Conservation (phyloP, 2,888 invertebrate species). For the Drosophila gaucha region DNA sequence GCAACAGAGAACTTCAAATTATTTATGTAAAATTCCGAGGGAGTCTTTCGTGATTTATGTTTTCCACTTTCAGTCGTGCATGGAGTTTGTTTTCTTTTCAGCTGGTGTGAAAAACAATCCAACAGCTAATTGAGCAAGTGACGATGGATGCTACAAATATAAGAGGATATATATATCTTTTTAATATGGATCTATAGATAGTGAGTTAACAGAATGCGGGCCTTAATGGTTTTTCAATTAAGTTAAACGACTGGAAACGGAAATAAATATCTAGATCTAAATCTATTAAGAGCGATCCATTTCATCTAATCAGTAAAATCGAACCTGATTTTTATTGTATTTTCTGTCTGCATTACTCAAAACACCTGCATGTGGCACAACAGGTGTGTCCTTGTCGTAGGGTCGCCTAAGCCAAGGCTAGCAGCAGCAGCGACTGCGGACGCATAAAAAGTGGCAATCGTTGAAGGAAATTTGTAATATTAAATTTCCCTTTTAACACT, state of each 20-base stretch:
- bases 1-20: too few species aligned
- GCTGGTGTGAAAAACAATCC: constrained; percentile 60
- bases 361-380: constrained; percentile 60
- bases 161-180: not conserved
- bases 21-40: constrained; percentile 70
- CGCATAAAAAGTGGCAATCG: too few species aligned
- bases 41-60: constrained; percentile 64
- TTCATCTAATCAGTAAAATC: too few species aligned
- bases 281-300: not conserved
- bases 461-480: too few species aligned
- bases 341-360: not conserved
- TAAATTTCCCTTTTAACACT: constrained; percentile 6
- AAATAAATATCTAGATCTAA: not conserved
- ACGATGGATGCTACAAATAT: constrained; percentile 3
- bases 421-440: constrained; percentile 10
- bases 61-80: constrained; percentile 14
- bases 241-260: constrained; percentile 1
- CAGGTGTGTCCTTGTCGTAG: constrained; percentile 66
- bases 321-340: not conserved
- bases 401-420: constrained; percentile 27
- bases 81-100: constrained; percentile 3
- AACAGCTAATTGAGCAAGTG: constrained; percentile 64
- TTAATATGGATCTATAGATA: constrained; percentile 1
- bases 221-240: constrained; percentile 28
- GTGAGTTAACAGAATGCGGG: constrained; percentile 26